Base-by-base conservation (phyloP, 2,888 invertebrate genomes). In the Ctenicera cuprea region DNA sequence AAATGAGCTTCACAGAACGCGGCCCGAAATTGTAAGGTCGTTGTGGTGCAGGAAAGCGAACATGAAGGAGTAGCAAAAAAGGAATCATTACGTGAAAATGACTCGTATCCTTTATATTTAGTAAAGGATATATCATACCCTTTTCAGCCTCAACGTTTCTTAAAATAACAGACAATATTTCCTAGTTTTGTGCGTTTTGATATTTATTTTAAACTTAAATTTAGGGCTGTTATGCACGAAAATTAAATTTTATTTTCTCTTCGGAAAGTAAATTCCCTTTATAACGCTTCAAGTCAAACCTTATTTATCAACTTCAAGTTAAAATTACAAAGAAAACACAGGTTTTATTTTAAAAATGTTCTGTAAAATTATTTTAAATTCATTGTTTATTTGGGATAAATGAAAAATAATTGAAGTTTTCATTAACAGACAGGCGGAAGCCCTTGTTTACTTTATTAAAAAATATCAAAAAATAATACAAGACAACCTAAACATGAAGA, bases 31-130 rank as follows among this genome's bases (percentile, higher is more conserved):
- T 16, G 45, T 45, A 45, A 45, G 45, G 18, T 18, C 45, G 45
- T 14, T 45, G 14, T 45, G 16, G 45, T 45, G 45, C 45, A 16
- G 8, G 16, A 16, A 16, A 45, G 18, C 16, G 45, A 9, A 45
- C 16, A 18, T 18, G 16, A 41, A 41, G 14, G 45, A 16, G 45
- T 1, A 45, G 45, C 16, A 45, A 16, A 18, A 45, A 45, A 45
- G 45, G 9, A 45, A 45, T 45, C 45, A 16, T 45, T 45, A 45
- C 9, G 18, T 45, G 18, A 45, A 16, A 45, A 45, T 45, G 45
- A 45, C 16, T 45, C 45, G 45, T 45, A 45, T 45, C 45, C 45
- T 18, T 45, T 45, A 45, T 45, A 45, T 7, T 18, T 18, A 9
- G 1, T 18, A 16, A 45, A 45, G 16, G 18, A 45, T 45, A 18